These are phyloP conservation scores for Drosophila ercepeae DNA, from an alignment of 1,140 invertebrate genomes.

Conservation along the genomic window DNA sequence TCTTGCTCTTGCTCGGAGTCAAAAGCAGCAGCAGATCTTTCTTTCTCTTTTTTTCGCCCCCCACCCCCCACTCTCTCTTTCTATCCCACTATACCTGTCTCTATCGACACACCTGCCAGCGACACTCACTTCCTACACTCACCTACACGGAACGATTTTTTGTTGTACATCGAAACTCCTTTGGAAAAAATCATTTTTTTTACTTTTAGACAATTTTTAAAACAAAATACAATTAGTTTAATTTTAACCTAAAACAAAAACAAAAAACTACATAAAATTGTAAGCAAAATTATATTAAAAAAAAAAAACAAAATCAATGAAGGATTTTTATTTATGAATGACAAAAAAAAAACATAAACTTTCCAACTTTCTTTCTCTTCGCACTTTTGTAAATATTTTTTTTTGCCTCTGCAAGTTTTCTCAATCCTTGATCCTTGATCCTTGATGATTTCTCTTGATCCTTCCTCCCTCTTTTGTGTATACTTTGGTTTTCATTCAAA, in stretches of 20 bases:
- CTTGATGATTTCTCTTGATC: too few species aligned
- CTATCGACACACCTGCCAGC: constrained; percentile 19
- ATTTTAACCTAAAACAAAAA: constrained; percentile 27
- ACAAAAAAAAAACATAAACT: constrained; percentile 23
- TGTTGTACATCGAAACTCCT: constrained; percentile 32
- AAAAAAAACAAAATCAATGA: constrained; percentile 25
- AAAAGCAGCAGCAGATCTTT: constrained; percentile 47
- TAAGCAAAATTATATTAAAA: constrained; percentile 53
- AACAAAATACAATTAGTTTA: constrained; percentile 43
- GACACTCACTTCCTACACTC: constrained; percentile 9
- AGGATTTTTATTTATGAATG: constrained; percentile 62
- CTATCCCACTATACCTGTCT: neutral
- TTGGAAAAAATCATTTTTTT: constrained; percentile 43
- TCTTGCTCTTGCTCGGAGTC: constrained; percentile 70
- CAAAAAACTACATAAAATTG: constrained; percentile 38
- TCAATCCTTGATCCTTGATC: constrained; percentile 19
- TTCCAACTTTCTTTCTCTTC: neutral
- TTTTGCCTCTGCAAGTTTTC: constrained; percentile 53
- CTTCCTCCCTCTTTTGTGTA: constrained; percentile 25
- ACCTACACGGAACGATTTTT: constrained; percentile 35
- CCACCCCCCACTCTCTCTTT: neutral
- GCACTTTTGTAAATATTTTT: constrained; percentile 75
- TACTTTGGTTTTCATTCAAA: constrained; percentile 63
- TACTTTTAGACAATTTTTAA: constrained; percentile 53
- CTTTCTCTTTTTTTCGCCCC: neutral